Conservation (phyloP, 1,140 invertebrate species). For the Dinothrombium tinctorium region DNA sequence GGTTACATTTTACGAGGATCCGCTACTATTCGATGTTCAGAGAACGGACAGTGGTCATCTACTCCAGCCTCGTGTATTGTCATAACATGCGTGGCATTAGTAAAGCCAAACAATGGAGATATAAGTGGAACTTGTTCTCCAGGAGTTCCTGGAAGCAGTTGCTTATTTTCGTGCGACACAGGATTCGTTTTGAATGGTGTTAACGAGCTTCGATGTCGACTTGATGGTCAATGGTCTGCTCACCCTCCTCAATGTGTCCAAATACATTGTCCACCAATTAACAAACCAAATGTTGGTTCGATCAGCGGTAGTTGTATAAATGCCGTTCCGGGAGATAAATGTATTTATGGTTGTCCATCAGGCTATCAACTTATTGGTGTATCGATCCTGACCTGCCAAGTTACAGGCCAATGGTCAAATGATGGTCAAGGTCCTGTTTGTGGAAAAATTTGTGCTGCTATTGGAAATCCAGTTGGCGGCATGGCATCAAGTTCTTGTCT, state of each 20-base stretch:
- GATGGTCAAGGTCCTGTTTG: too few species aligned
- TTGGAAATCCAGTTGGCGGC: too few species aligned
- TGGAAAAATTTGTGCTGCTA: too few species aligned
- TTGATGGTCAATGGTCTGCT: not conserved
- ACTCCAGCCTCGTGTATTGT: too few species aligned
- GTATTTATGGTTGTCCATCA: not conserved
- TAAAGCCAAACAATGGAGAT: too few species aligned
- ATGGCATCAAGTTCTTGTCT: too few species aligned
- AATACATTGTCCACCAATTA: not conserved
- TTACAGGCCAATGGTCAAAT: conserved; percentile 27
- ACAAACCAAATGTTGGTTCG: not conserved
- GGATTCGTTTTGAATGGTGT: not conserved
- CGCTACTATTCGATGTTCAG: too few species aligned
- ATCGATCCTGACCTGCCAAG: conserved; percentile 22
- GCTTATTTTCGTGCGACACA: conserved; percentile 1
- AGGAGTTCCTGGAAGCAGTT: not conserved
- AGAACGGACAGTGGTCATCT: too few species aligned
- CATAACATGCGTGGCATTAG: too few species aligned
- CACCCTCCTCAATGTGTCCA: not conserved
- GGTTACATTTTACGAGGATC: too few species aligned
- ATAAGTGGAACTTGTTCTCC: conserved; percentile 1
- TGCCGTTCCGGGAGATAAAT: not conserved
- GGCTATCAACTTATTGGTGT: not conserved
- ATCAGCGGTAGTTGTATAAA: not conserved
- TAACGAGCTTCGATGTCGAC: not conserved